Conservation (phyloP, 2,797 vertebrate genomes). For the Percopsis omiscomaycus region DNA sequence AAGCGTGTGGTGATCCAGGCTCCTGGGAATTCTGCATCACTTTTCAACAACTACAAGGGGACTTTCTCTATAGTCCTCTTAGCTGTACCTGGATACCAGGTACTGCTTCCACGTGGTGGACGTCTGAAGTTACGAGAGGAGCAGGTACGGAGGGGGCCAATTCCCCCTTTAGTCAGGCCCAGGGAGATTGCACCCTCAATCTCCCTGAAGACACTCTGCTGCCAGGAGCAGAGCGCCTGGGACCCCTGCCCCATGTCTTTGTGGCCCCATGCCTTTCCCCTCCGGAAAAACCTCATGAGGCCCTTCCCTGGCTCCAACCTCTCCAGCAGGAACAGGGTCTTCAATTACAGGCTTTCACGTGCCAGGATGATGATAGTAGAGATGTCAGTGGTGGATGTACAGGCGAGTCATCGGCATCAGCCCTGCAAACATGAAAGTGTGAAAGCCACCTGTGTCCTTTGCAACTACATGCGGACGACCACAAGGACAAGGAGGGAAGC, state of each 20-base stretch:
- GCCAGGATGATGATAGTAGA: background rate
- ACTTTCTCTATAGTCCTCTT: background rate
- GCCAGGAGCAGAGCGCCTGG: background rate
- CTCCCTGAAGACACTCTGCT: background rate
- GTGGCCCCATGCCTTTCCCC: background rate
- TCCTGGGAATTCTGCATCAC: background rate
- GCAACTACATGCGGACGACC: background rate
- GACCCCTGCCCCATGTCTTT: background rate
- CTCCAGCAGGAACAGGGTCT: slow-evolving; percentile 1
- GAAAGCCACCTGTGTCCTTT: background rate
- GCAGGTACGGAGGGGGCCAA: too few species aligned
- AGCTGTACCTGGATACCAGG: background rate
- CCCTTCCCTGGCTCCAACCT: background rate
- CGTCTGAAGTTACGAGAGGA: background rate
- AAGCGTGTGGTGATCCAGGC: slow-evolving; percentile 8
- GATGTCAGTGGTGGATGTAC: background rate
- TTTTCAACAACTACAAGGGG: background rate
- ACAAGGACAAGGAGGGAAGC: background rate
- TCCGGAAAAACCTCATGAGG: background rate
- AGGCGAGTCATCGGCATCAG: background rate
- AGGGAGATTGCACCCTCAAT: background rate
- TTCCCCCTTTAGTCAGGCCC: background rate
- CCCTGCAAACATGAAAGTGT: background rate
- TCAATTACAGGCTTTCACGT: background rate
- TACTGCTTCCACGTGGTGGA: slow-evolving; percentile 4